Evolutionary conservation across 2,888 invertebrate genomes (phyloP).

Genomic region (Phyto melanocephala): DNA sequence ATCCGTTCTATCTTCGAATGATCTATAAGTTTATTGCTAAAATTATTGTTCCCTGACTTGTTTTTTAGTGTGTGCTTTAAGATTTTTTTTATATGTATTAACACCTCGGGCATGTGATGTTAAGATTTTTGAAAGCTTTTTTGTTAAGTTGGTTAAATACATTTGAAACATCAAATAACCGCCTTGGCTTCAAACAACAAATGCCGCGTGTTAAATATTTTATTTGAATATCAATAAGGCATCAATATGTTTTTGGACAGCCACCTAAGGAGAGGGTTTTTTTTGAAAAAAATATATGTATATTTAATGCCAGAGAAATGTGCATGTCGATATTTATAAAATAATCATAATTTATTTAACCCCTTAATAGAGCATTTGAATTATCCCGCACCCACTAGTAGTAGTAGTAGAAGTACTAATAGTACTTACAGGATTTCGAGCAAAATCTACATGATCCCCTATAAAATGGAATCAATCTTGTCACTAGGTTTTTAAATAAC

Average conservation of each 20-base stretch:
- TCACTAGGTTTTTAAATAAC: no score
- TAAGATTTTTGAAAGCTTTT: conserved; percentile 42
- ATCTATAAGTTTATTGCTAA: conserved; percentile 6
- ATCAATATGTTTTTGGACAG: conserved; percentile 42
- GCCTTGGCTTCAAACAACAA: conserved; percentile 57
- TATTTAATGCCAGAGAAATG: no score
- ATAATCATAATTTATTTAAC: conserved; percentile 35
- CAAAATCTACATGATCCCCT: no score
- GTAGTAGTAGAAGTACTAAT: no score
- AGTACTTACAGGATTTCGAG: no score
- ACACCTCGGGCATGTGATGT: conserved; percentile 73
- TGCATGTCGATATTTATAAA: no score
- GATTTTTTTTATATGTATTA: conserved; percentile 64
- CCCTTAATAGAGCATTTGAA: no score
- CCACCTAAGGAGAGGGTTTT: conserved; percentile 41
- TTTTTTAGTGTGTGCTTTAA: conserved; percentile 3
- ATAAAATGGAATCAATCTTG: no score
- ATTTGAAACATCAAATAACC: conserved; percentile 19
- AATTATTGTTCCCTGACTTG: conserved; percentile 17
- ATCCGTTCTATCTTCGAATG: background rate
- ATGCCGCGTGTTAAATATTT: conserved; percentile 64
- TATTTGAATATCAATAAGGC: conserved; percentile 76
- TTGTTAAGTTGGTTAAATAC: conserved; percentile 32
- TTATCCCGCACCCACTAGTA: no score
- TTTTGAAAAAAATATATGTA: background rate